A percentile compares a stretch with the other conserved stretches of the same genome.
phyloP scores from a whole-genome alignment of 1,140 invertebrate genomes.

The Bilobella aurantiaca region DNA sequence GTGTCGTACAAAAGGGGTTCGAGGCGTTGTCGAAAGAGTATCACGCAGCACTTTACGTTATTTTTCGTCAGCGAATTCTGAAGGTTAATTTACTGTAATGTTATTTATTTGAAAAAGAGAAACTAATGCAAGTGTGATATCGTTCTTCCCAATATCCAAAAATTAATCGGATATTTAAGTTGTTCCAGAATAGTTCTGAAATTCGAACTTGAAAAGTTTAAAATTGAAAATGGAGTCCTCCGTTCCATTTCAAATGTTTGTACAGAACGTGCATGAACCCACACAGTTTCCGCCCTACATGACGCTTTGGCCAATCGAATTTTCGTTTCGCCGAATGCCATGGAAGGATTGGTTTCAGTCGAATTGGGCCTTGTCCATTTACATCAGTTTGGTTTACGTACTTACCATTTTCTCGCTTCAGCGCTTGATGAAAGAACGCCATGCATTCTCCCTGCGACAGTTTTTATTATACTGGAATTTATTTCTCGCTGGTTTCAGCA shows the following conservation, averaged over 20 bases:
- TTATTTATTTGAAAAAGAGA: too few relatives aligned
- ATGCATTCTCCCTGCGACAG: conserved; percentile 71
- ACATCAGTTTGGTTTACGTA: conserved; percentile 54
- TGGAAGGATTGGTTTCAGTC: not conserved
- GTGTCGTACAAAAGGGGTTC: too few relatives aligned
- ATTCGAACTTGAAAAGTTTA: not conserved
- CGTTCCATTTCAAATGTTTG: not conserved
- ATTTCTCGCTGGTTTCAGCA: conserved; percentile 82
- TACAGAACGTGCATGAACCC: not conserved
- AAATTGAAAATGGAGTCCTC: not conserved
- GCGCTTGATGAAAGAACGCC: conserved; percentile 78
- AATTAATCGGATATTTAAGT: too few relatives aligned
- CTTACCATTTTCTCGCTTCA: conserved; percentile 84
- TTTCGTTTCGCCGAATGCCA: not conserved
- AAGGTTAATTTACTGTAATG: too few relatives aligned
- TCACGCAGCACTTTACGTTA: too few relatives aligned
- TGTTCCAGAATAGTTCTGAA: too few relatives aligned
- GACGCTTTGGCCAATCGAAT: not conserved
- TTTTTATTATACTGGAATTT: conserved; percentile 84
- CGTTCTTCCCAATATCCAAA: too few relatives aligned
- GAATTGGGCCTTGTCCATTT: not conserved
- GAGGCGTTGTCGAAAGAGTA: too few relatives aligned
- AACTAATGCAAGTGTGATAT: too few relatives aligned
- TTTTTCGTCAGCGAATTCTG: not conserved
- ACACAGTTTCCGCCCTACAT: not conserved